Evolutionary conservation across 2,113 vertebrate species (phyloP).

Genomic region (Rousettus leschenaultii): DNA sequence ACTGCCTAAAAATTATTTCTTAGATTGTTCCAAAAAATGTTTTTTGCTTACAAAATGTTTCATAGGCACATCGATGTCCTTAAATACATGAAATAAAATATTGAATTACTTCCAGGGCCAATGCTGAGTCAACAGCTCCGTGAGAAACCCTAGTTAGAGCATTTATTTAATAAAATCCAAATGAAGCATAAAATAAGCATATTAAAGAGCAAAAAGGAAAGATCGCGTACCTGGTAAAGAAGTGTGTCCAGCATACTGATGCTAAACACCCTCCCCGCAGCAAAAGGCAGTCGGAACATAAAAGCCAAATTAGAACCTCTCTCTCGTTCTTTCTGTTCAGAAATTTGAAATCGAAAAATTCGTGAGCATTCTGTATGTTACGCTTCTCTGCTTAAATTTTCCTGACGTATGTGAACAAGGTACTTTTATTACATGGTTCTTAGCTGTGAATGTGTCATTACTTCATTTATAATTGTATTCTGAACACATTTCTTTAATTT

Average conservation of each 20-base stretch:
- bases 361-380: not conserved
- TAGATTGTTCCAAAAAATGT: not conserved
- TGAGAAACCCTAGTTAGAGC: not conserved
- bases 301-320: slow-evolving; percentile 91
- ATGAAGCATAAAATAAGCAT: not conserved
- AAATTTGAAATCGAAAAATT: slow-evolving; percentile 48
- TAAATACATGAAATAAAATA: not conserved
- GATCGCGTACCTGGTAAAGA: slow-evolving; percentile 87
- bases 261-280: slow-evolving; percentile 90
- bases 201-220: not conserved
- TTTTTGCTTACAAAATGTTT: not conserved
- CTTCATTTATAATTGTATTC: not conserved
- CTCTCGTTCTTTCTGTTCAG: slow-evolving; percentile 89
- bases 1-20: too few species aligned
- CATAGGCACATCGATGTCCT: not conserved
- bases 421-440: not conserved
- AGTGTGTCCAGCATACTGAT: slow-evolving; percentile 92
- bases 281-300: slow-evolving; percentile 92
- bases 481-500: not conserved
- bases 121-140: not conserved
- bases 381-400: not conserved
- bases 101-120: not conserved
- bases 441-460: not conserved
- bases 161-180: not conserved
- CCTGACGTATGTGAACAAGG: not conserved